Evolutionary conservation across 2,113 vertebrate genomes (phyloP), one percentile per base, ranked within the genome.

Genomic region (Triplophysa rosa): DNA sequence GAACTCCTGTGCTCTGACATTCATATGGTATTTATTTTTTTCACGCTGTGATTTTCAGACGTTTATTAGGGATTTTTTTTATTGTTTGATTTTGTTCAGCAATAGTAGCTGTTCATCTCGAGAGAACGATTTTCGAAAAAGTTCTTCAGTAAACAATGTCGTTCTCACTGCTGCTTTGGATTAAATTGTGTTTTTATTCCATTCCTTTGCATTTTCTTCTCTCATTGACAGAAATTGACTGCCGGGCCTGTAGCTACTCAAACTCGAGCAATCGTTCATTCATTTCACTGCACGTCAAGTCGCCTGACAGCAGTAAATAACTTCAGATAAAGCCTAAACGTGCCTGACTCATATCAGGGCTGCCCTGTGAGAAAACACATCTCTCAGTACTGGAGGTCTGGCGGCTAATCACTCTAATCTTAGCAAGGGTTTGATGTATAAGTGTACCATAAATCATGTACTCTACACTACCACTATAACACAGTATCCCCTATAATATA

Each of bases 1-100:
- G 58, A 72, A 23, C 80, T 81, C 79, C 47, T 83, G 69, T 81
- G 83, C 47, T 24, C 37, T 56, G 81, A 58, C 84, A 83, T 85
- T 77, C 78, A 80, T 64, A 17, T 29, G 42, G 8, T n/a, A 54
- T 71, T 63, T 71, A 21, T 75, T 63, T 75, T 54, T 52, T 45
- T 12, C 59, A 37, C 40, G 13, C 8, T n/a, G 5, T 64, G 59
- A 37, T 61, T 17, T 59, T 58, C 14, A 16, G 13, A 58, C 40
- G 7, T 21, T 21, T 58, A 59, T 72, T 59, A 13, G 12, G 54
- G 68, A 33, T 56, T 70, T 54, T 59, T 58, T n/a, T 26, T 71
- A 6, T 17, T 8, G 8, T 23, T 73, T 26, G 23, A 29, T 49
- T 75, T 63, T 29, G n/a, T 49, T 74, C 19, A 54, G 26, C 26